phyloP scores from a whole-genome alignment of 2,888 invertebrate genomes.

The Dryobota labecula region DNA sequence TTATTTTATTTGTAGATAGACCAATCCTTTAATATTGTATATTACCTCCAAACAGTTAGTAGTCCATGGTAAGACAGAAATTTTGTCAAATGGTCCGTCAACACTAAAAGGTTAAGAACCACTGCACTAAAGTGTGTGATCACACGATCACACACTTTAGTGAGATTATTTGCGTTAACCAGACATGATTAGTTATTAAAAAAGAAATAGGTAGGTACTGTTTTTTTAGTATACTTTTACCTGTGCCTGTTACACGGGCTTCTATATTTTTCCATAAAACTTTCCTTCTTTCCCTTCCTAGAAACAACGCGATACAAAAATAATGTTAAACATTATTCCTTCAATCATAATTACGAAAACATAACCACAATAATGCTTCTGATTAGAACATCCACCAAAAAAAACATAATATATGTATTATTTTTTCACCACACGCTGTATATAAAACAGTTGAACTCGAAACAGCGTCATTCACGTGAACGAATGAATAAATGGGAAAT shows the following conservation, averaged over 20 bases:
- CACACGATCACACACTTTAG: no score
- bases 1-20: no score
- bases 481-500: constrained; percentile 38
- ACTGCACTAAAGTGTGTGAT: no score
- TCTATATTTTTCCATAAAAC: background rate
- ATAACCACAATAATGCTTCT: background rate
- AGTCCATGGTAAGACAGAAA: no score
- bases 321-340: background rate
- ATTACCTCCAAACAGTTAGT: no score
- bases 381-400: background rate
- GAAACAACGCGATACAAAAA: background rate
- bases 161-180: background rate
- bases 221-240: background rate
- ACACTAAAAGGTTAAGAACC: no score
- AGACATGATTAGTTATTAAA: background rate
- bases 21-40: no score
- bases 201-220: background rate
- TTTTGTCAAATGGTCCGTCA: no score
- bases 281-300: background rate
- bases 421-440: background rate
- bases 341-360: background rate
- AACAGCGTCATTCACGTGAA: constrained; percentile 28
- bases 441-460: constrained; percentile 11
- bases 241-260: background rate
- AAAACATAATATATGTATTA: background rate